Conservation (phyloP, 2,797 vertebrate species). For the Notolabrus celidotus region DNA sequence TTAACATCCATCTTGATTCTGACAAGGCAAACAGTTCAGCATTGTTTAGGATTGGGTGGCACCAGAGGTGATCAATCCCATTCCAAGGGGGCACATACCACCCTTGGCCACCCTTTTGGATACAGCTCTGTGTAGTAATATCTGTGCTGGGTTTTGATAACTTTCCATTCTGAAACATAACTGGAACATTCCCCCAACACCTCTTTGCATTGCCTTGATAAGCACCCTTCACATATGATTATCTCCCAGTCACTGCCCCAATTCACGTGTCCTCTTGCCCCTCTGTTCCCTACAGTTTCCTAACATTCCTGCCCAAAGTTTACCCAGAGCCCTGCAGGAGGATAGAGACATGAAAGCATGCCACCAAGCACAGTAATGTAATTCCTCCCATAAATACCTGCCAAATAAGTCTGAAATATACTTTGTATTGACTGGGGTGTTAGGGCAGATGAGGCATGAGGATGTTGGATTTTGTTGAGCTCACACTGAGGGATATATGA, state of each 20-base stretch:
- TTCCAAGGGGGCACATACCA: too few relatives aligned
- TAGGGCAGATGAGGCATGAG: constrained; percentile 58
- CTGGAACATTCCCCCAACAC: constrained; percentile 33
- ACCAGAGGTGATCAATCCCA: too few relatives aligned
- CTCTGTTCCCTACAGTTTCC: constrained; percentile 45
- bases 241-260: constrained; percentile 69
- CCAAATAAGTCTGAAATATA: constrained; percentile 65
- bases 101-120: too few relatives aligned
- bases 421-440: constrained; percentile 46
- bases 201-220: constrained; percentile 44
- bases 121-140: too few relatives aligned
- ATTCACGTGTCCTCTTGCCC: constrained; percentile 57
- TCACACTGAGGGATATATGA: constrained; percentile 39
- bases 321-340: constrained; percentile 51
- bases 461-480: constrained; percentile 44
- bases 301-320: constrained; percentile 70
- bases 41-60: too few relatives aligned
- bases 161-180: constrained; percentile 53
- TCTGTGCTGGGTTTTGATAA: constrained; percentile 34
- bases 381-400: constrained; percentile 55
- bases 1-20: too few relatives aligned
- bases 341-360: constrained; percentile 55
- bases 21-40: too few relatives aligned
- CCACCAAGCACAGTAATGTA: too few relatives aligned
- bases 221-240: constrained; percentile 74